phyloP scores from a whole-genome alignment of 2,888 invertebrate species.

The Hydropsyche betteni region DNA sequence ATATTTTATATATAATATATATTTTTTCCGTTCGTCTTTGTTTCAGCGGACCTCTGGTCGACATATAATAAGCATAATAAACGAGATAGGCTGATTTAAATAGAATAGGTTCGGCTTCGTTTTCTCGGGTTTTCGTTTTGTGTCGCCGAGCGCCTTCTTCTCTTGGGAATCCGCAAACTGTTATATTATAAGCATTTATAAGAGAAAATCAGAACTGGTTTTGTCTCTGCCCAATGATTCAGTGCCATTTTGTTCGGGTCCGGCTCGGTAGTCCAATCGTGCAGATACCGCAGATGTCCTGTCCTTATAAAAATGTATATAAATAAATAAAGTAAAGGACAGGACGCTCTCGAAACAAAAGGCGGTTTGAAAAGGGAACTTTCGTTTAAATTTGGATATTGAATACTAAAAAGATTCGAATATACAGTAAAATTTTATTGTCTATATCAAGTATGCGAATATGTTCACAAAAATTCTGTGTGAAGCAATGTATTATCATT shows the following conservation, averaged over 20 bases:
- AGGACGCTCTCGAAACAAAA: slow-evolving; percentile 6
- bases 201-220: background rate
- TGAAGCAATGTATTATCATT: too few relatives aligned
- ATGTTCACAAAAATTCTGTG: too few relatives aligned
- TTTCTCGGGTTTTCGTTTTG: slow-evolving; percentile 33
- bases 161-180: too few relatives aligned
- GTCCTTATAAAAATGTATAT: background rate
- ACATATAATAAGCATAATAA: background rate
- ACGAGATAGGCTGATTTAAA: slow-evolving; percentile 28
- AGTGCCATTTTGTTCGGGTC: slow-evolving; percentile 35
- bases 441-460: too few relatives aligned
- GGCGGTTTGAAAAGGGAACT: background rate
- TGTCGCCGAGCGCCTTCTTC: background rate
- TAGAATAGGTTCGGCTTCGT: slow-evolving; percentile 34
- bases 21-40: background rate
- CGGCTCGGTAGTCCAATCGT: slow-evolving; percentile 34
- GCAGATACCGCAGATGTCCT: slow-evolving; percentile 27
- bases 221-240: slow-evolving; percentile 19
- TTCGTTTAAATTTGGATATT: background rate
- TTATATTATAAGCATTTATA: too few relatives aligned
- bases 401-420: background rate
- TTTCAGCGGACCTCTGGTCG: background rate
- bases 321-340: background rate
- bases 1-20: too few relatives aligned
- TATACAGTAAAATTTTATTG: too few relatives aligned